Base-by-base conservation (phyloP, 1,140 invertebrate species). In the Calephelis nemesis region DNA sequence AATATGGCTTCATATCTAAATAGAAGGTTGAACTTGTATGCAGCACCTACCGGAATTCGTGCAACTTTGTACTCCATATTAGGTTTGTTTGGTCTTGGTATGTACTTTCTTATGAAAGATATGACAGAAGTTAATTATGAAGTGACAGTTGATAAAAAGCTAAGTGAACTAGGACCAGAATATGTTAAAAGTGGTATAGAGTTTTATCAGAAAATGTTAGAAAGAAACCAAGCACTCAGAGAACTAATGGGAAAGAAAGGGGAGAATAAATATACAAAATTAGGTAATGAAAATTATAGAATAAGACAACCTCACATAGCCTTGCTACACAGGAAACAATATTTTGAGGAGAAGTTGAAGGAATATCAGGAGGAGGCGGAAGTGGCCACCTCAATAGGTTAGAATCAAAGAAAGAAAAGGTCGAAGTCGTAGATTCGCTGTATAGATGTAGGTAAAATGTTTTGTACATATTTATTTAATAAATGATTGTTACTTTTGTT, bases 121-220 rank as follows among this genome's bases (percentile, higher is more conserved):
- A 85, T 84, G 52, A 92, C 93, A 30, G 93, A 94, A 78, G 90
- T 94, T 45, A 70, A 91, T 63, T 94, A 90, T 76, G 96, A 97
- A 77, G 88, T 86, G 13, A 69, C 89, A 10, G 91, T 93, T 47
- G 96, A 97, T 83, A 86, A 93, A 70, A 81, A 90, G 65, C 81
- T 97, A 10, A 92, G 93, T 67, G 76, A 90, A 19, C 74, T 95
- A 62, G 94, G 94, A 40, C 81, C 88, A 30, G 92, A 94, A 45
- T 97, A 95, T 84, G 85, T 95, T 7, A 90, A 94, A 81, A 95
- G 95, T 48, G 96, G 96, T 9, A 91, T 95, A 47, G 94, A 95
- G 80, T 97, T 93, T 88, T 97, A 97, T 84, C 92, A 93, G 45
- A 96, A 97, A 87, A 82, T 94, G 10, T 78, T 96, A 52, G 86